These are phyloP conservation scores for Rambutsinella grinnellia DNA, from an alignment of 2,888 invertebrate species.

Conservation along the genomic window DNA sequence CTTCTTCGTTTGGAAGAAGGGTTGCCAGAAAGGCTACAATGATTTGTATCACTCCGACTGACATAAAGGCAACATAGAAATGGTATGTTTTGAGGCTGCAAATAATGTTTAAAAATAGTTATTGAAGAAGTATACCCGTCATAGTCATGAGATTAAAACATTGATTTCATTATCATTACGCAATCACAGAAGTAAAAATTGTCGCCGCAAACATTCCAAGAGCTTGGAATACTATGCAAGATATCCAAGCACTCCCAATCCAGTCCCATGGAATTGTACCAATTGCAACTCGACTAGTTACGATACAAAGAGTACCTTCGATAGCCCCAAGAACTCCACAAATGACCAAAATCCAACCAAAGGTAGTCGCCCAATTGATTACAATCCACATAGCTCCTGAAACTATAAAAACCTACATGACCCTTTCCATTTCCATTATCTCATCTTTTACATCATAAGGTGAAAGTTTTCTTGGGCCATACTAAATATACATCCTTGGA, in stretches of 20 bases:
- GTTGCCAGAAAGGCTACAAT: constrained; percentile 52
- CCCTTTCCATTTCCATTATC: background rate
- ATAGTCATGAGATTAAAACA: background rate
- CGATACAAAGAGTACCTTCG: constrained; percentile 32
- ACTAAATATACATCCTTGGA: constrained; percentile 28
- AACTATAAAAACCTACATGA: constrained; percentile 5
- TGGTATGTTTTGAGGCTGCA: constrained; percentile 31
- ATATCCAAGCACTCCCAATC: constrained; percentile 34
- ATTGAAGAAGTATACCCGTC: background rate
- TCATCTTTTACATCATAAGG: background rate
- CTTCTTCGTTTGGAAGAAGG: constrained; percentile 59
- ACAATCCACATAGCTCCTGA: constrained; percentile 47
- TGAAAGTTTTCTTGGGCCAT: background rate
- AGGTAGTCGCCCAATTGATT: constrained; percentile 31
- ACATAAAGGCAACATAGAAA: constrained; percentile 44
- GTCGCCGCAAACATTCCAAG: constrained; percentile 33
- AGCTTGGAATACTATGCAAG: constrained; percentile 31
- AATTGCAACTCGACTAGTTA: constrained; percentile 21
- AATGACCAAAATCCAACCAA: constrained; percentile 41
- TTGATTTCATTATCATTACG: constrained; percentile 22
- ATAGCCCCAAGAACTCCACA: constrained; percentile 19
- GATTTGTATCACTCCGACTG: constrained; percentile 52
- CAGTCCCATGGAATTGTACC: constrained; percentile 36
- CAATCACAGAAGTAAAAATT: constrained; percentile 24
- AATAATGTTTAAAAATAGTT: background rate